Conservation (phyloP, 2,797 vertebrate genomes). For the Pogoniulus pusillus region DNA sequence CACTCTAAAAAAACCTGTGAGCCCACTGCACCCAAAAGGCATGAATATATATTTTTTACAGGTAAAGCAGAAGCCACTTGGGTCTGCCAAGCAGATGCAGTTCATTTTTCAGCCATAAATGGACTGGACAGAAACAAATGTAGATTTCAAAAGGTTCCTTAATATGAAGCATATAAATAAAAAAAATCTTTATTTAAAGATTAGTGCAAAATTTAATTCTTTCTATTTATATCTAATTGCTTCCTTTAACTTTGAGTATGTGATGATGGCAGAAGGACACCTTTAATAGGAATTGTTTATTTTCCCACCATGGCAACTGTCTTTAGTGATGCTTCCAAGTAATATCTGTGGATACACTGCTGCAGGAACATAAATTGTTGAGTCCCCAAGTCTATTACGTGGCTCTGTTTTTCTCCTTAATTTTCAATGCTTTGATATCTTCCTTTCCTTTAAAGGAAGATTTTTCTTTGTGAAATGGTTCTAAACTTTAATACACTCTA, state of each 20-base stretch:
- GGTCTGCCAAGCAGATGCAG: background rate
- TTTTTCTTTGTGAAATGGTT: background rate
- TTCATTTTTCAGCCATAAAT: background rate
- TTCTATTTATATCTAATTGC: background rate
- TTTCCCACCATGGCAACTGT: background rate
- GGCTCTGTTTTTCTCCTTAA: background rate
- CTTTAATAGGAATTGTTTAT: background rate
- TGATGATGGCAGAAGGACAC: background rate
- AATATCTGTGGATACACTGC: background rate
- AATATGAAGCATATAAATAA: background rate
- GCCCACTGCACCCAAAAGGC: background rate
- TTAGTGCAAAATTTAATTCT: background rate
- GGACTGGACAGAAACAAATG: background rate
- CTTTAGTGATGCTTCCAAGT: background rate
- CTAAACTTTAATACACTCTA: background rate
- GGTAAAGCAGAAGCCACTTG: rapidly evolving
- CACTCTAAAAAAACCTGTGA: background rate
- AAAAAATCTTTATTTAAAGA: background rate
- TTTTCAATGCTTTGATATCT: background rate
- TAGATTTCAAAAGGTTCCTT: background rate
- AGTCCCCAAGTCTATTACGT: background rate
- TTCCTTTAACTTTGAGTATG: background rate
- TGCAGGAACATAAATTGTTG: background rate
- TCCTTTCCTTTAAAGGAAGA: background rate
- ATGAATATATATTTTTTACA: rapidly evolving